phyloP scores from a whole-genome alignment of 1,140 invertebrate species.

The Leptonema lineaticorne region DNA sequence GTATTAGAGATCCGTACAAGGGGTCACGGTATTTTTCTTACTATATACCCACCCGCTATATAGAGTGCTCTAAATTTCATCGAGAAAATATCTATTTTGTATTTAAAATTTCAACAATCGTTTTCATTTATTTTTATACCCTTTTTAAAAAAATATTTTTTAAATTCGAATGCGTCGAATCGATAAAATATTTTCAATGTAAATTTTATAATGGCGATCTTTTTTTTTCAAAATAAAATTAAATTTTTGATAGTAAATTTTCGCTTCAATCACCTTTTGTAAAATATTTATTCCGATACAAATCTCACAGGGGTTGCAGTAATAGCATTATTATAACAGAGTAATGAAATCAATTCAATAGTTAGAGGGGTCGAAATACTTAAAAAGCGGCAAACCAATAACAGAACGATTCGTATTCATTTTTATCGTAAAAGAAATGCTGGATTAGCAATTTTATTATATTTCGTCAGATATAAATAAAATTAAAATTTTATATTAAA shows the following conservation, averaged over 20 bases:
- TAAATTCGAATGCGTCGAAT: not conserved
- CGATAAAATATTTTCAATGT: not conserved
- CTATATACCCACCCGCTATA: too few species aligned
- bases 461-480: too few species aligned
- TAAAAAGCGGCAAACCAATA: not conserved
- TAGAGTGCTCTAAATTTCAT: not conserved
- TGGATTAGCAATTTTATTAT: too few species aligned
- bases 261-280: not conserved
- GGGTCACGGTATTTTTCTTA: slow-evolving; percentile 32
- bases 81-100: not conserved
- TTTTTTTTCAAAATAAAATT: too few species aligned
- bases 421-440: too few species aligned
- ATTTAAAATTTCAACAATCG: not conserved
- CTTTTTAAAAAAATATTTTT: not conserved
- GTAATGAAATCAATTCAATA: slow-evolving; percentile 14
- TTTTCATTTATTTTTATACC: not conserved
- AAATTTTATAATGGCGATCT: not conserved
- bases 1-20: slow-evolving; percentile 33
- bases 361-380: not conserved
- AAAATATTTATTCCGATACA: not conserved
- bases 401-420: too few species aligned
- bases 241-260: not conserved
- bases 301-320: not conserved
- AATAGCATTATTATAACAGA: slow-evolving; percentile 15
- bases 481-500: too few species aligned